phyloP scores from a whole-genome alignment of 2,113 vertebrate species.

The Scortum barcoo region DNA sequence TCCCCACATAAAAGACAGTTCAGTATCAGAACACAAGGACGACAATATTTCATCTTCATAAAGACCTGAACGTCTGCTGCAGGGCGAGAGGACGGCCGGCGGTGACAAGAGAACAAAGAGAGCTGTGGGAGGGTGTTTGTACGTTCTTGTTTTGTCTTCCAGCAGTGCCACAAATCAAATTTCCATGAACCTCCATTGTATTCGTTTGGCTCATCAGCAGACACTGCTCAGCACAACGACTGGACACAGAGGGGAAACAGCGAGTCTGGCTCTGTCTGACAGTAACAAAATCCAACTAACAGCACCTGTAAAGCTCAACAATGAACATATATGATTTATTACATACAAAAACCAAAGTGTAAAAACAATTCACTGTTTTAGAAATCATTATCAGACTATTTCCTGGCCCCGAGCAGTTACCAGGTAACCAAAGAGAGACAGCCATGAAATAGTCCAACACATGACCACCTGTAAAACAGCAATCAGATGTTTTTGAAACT shows the following conservation, averaged over 20 bases:
- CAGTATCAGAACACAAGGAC: conserved; percentile 27
- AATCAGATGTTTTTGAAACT: too few species aligned
- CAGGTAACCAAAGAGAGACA: too few species aligned
- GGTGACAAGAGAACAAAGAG: background rate
- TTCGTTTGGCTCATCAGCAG: background rate
- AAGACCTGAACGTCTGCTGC: background rate
- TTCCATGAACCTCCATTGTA: background rate
- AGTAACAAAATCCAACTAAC: background rate
- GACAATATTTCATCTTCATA: conserved; percentile 14
- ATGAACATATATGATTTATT: too few species aligned
- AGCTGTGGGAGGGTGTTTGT: background rate
- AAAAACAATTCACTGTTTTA: too few species aligned
- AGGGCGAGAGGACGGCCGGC: background rate
- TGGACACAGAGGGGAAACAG: background rate
- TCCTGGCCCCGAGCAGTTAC: background rate
- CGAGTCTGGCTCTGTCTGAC: too few species aligned
- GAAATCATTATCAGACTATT: too few species aligned
- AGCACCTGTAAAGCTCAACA: background rate
- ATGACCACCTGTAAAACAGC: background rate
- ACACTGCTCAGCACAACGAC: background rate
- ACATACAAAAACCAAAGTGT: too few species aligned
- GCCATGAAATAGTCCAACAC: background rate
- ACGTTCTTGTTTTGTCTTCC: background rate
- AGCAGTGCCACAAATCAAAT: background rate
- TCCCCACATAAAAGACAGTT: conserved; percentile 27